Evolutionary conservation across 2,888 invertebrate species (phyloP), one percentile per base, ranked within the genome.

Genomic region (Drosophila melanosoma): DNA sequence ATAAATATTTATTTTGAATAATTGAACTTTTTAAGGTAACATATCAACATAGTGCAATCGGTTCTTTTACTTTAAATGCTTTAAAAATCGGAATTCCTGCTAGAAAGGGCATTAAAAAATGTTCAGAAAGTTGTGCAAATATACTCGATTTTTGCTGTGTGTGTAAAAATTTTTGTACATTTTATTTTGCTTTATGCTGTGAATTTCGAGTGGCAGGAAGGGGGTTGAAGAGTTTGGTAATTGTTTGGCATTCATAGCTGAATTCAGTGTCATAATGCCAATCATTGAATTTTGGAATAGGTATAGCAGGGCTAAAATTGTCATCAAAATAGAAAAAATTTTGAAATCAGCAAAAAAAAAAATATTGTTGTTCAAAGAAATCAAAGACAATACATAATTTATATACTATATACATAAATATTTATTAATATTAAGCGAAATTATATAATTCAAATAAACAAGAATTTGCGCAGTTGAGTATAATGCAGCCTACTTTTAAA

Each of bases 401-500:
- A 29, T 29, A 5, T 29, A 5, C 29, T 29, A 29, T 29, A 29
- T 29, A 29, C 5, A 29, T 5, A 12, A 40, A 42, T 42, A 29
- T 29, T 29, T 5, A 29, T 29, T 5, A 20, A 29, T 29, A 29
- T 29, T 26, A 4, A 26, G 26, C 4, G 26, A 26, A 26, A 26
- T 26, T 26, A 26, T 15, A 8, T 35, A 53, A 45, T 23, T 45
- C 3, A 3, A 23, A 12, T 3, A 11, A 35, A 17, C 33, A n/a
- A 20, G 29, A 4, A 36, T 52, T 40, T n/a, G 29, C 29, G 12
- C n/a, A 20, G n/a, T 20, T 32, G 23, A 29, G 7, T 17, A 59
- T 7, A 12, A 77, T 79, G 79, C 69, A 83, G 40, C 69, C 77
- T n/a, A 26, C 54, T 7, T 42, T 81, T 2, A 71, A 66, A 15